A percentile compares a stretch with the other conserved stretches of the same genome.
Conservation (phyloP, 2,888 invertebrate species). For the Drosophila gaucha region DNA sequence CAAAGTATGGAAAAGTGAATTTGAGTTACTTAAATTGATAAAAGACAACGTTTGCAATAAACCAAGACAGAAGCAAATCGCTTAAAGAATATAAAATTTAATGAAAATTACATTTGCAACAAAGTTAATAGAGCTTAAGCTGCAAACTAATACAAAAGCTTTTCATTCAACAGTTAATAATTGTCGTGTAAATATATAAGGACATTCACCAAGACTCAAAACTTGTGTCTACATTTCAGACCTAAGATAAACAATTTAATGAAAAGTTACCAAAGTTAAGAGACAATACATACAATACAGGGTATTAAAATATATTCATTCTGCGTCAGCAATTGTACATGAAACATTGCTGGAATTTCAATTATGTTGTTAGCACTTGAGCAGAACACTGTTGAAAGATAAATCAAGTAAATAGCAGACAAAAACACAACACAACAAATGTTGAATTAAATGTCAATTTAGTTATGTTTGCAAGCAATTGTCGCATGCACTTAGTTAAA, state of each 20-base stretch:
- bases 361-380: conserved; percentile 51
- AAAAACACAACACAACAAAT: conserved; percentile 5
- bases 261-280: background rate
- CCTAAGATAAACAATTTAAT: background rate
- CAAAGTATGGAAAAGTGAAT: too few relatives aligned
- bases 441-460: conserved; percentile 43
- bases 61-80: background rate
- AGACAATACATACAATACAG: background rate
- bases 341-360: conserved; percentile 54
- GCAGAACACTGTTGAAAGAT: conserved; percentile 15
- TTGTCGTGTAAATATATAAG: too few relatives aligned
- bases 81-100: background rate
- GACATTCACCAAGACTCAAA: background rate
- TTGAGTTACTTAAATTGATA: too few relatives aligned
- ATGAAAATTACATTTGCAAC: background rate
- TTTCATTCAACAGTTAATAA: too few relatives aligned
- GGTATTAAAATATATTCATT: conserved; percentile 10
- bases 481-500: conserved; percentile 12
- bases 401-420: conserved; percentile 21
- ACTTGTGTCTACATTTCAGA: background rate
- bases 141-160: background rate
- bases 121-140: too few relatives aligned
- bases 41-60: background rate
- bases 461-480: conserved; percentile 27
- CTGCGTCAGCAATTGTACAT: conserved; percentile 48